phyloP scores from a whole-genome alignment of 2,888 invertebrate species.

The Gerris lacustris region DNA sequence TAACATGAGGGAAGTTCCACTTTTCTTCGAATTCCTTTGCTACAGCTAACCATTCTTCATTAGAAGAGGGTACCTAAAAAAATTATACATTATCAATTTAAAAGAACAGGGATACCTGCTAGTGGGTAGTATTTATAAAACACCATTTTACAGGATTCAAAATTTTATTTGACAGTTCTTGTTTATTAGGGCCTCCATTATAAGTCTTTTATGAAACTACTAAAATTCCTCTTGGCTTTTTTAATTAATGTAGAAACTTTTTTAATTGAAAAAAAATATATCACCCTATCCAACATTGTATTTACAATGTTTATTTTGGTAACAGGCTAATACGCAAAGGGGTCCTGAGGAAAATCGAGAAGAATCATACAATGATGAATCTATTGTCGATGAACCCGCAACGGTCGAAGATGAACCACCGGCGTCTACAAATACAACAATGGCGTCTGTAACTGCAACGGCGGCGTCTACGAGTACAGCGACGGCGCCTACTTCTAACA shows the following conservation, averaged over 20 bases:
- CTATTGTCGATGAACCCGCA: conserved; percentile 9
- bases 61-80: conserved; percentile 1
- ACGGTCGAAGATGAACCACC: conserved; percentile 7
- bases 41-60: conserved; percentile 9
- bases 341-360: conserved; percentile 8
- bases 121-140: conserved; percentile 10
- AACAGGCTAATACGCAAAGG: conserved; percentile 9
- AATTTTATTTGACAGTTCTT: conserved; percentile 10
- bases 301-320: conserved; percentile 10
- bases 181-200: conserved; percentile 6
- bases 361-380: conserved; percentile 5
- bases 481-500: conserved; percentile 12
- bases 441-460: conserved; percentile 10
- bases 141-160: not conserved
- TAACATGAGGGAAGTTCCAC: conserved; percentile 11
- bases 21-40: conserved; percentile 11
- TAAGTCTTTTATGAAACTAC: too few relatives aligned
- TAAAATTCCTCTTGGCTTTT: conserved; percentile 5
- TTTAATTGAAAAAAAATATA: not conserved
- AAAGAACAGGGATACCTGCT: conserved; percentile 8
- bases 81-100: conserved; percentile 4
- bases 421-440: conserved; percentile 7
- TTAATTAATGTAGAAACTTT: not conserved
- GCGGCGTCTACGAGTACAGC: conserved; percentile 8
- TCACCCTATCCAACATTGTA: conserved; percentile 1